phyloP scores from a whole-genome alignment of 1,140 invertebrate species.

The Scaptomyza pallida region DNA sequence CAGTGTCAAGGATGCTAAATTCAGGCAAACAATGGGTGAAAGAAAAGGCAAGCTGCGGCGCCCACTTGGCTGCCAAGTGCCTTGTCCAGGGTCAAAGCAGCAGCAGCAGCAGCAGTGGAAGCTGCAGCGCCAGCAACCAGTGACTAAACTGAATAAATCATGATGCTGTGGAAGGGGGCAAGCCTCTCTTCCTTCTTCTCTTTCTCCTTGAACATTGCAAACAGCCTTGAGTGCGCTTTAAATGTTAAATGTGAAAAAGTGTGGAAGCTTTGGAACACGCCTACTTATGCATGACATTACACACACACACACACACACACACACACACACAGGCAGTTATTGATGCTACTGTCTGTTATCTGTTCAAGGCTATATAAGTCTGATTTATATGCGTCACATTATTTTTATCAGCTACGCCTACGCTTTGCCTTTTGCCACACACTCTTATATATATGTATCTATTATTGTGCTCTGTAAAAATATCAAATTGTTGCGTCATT shows the following conservation, averaged over 20 bases:
- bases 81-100: conserved; percentile 38
- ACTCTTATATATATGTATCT: no score
- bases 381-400: conserved; percentile 9
- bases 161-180: conserved; percentile 26
- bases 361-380: neutral
- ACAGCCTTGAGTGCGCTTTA: neutral
- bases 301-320: no score
- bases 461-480: conserved; percentile 47
- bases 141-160: conserved; percentile 63
- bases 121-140: neutral
- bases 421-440: conserved; percentile 6
- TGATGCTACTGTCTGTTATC: neutral
- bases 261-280: neutral
- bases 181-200: neutral
- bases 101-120: conserved; percentile 38
- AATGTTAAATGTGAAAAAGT: conserved; percentile 15
- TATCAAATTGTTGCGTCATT: conserved; percentile 70
- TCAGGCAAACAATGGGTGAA: conserved; percentile 54
- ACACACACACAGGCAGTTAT: no score
- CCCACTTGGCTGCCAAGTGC: conserved; percentile 48
- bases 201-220: neutral
- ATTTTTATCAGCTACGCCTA: conserved; percentile 34
- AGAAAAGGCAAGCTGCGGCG: conserved; percentile 37
- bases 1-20: conserved; percentile 71
- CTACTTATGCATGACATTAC: no score